These are phyloP conservation scores for Cladopsammia gracilis DNA, from an alignment of 64 coral and sea anemone species.

Conservation along the genomic window DNA sequence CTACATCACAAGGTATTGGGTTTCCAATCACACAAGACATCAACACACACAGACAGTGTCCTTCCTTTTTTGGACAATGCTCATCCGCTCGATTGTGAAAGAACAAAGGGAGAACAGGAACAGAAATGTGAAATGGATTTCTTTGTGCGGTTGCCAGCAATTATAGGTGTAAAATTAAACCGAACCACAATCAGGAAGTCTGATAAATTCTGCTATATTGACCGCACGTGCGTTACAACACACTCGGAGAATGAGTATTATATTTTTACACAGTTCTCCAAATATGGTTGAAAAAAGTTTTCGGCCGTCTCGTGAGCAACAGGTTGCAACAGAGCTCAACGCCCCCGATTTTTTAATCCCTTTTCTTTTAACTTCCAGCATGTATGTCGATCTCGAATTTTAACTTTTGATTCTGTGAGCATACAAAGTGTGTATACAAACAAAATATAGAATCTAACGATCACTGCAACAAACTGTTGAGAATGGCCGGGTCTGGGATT, in stretches of 20 bases:
- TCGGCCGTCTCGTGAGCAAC: background rate
- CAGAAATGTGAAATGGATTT: background rate
- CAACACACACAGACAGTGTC: no score
- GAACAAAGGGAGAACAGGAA: background rate
- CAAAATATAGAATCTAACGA: no score
- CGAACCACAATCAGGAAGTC: background rate
- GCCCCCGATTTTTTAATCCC: background rate
- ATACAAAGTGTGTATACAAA: no score
- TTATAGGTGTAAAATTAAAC: background rate
- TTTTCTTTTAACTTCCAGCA: no score
- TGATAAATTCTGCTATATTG: background rate
- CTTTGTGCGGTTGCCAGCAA: background rate
- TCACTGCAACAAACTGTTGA: no score
- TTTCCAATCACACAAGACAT: background rate
- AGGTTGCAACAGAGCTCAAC: constrained; percentile 4
- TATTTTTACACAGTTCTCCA: background rate
- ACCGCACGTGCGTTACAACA: background rate
- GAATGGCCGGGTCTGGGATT: no score
- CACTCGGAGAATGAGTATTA: no score
- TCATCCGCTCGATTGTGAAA: background rate
- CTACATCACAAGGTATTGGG: background rate
- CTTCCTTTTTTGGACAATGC: constrained; percentile 1
- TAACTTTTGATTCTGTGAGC: no score
- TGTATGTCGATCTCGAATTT: no score
- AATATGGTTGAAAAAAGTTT: background rate